Conservation (phyloP, 2,113 vertebrate species). For the Bubo blakistoni region DNA sequence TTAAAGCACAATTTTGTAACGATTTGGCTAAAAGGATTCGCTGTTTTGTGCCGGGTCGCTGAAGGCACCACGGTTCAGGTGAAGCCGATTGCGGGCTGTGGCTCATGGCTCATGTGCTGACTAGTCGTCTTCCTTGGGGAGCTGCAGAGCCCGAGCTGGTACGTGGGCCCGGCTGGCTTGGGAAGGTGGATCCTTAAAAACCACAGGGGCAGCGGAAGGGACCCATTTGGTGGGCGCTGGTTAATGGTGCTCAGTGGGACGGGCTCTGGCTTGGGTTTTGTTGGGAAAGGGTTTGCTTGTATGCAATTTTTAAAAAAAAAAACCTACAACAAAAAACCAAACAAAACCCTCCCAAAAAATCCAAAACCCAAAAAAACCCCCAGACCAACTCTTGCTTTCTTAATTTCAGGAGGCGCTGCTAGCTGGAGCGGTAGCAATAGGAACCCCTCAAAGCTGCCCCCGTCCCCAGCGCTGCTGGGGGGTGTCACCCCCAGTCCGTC, state of each 20-base stretch:
- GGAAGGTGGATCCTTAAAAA: not conserved
- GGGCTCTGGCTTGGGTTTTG: not conserved
- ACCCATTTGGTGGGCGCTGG: accelerated
- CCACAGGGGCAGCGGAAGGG: not conserved
- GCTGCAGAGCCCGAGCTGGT: not conserved
- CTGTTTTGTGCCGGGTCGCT: not conserved
- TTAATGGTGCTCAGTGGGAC: not conserved
- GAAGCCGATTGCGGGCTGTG: not conserved
- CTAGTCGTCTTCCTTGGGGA: not conserved
- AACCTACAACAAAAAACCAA: not conserved
- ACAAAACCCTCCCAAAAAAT: not conserved
- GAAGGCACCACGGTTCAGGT: accelerated
- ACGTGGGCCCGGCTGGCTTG: accelerated
- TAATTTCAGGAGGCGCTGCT: not conserved
- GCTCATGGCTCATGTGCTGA: accelerated
- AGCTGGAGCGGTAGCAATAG: not conserved
- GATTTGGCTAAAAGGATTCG: not conserved
- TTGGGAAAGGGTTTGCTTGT: not conserved
- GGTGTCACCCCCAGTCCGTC: not conserved
- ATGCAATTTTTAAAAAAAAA: not conserved
- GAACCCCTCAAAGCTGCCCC: not conserved
- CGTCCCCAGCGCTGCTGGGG: not conserved
- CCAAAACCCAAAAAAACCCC: not conserved
- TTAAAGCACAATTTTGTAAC: accelerated
- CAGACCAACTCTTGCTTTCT: not conserved